Base-by-base conservation (phyloP, 2,888 invertebrate genomes). In the Leptarthrus brevirostris region DNA sequence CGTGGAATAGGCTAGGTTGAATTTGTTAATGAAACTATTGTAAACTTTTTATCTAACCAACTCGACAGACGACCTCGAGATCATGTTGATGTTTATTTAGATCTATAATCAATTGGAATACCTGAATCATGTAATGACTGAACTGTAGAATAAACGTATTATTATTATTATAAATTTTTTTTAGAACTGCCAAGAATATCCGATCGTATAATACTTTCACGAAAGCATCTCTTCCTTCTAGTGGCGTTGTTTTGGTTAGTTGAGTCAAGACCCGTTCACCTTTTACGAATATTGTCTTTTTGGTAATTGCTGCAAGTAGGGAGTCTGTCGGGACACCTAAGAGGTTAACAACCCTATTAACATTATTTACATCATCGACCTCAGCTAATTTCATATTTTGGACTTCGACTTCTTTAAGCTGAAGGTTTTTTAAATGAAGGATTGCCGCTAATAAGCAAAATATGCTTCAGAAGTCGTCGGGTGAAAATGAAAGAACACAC, bases 181-280 rank as follows among this genome's bases (percentile, higher is more conserved):
- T 90, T 0, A 97, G 94, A 72, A 98, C 93, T 86, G 92, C 92
- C 75, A 94, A 89, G 82, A 98, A 98, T 79, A 98, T 88, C 77
- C 93, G 90, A 0, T 96, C 96, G 82, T 98, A 98, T 77, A 98
- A 92, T 0, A 94, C 91, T 86, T 97, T 97, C 0, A 94, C 95
- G 78, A 98, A 93, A 0, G 97, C 96, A 85, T 98, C 96, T 73
- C 96, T 87, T 0, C 94, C 93, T 84, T 97, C 96, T 1, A 90
- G 81, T 0, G 96, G 93, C 71, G 93, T 90, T 12, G 90, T 89
- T 77, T 90, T 90, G 1, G 92, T 90, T 79, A 96, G 86, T 26
- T 90, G 89, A 1, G 93, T 91, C 30, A 91, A 89, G 36, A 95
- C 92, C 80, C 90, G 90, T 80, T 95, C 94, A 16, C 94, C 94